Percentiles rank a stretch among this genome's conserved stretches.
These are phyloP conservation scores for Rhinogobius similis DNA, from an alignment of 2,113 vertebrate genomes.

Conservation along the genomic window DNA sequence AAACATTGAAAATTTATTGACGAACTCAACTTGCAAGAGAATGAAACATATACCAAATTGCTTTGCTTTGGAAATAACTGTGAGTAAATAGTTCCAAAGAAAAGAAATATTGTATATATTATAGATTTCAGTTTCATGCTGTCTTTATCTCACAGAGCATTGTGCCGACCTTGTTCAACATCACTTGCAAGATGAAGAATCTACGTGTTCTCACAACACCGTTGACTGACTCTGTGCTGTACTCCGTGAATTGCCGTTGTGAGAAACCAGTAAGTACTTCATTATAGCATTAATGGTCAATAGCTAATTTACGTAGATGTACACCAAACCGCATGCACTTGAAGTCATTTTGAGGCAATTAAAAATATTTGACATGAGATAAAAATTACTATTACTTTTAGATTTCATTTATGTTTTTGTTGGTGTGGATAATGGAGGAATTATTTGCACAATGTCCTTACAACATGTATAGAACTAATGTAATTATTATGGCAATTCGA, in stretches of 20 bases:
- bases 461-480: too few relatives aligned
- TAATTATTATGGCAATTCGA: too few relatives aligned
- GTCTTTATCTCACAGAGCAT: slow-evolving; percentile 31
- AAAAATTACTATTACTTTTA: too few relatives aligned
- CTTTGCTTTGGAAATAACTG: not conserved
- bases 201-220: rapidly evolving
- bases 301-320: too few relatives aligned
- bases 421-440: too few relatives aligned
- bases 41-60: not conserved
- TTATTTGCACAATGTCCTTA: not conserved
- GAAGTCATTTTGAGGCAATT: too few relatives aligned
- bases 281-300: too few relatives aligned
- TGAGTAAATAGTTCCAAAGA: not conserved
- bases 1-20: not conserved
- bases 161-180: slow-evolving; percentile 20
- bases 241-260: slow-evolving; percentile 37
- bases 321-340: too few relatives aligned
- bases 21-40: not conserved
- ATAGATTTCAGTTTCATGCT: not conserved
- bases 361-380: too few relatives aligned
- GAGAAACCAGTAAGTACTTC: slow-evolving; percentile 20
- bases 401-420: too few relatives aligned
- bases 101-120: not conserved
- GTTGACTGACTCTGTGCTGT: not conserved
- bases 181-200: slow-evolving; percentile 49